phyloP scores from a whole-genome alignment of 2,797 vertebrate species.

The Sebastes variabilis region DNA sequence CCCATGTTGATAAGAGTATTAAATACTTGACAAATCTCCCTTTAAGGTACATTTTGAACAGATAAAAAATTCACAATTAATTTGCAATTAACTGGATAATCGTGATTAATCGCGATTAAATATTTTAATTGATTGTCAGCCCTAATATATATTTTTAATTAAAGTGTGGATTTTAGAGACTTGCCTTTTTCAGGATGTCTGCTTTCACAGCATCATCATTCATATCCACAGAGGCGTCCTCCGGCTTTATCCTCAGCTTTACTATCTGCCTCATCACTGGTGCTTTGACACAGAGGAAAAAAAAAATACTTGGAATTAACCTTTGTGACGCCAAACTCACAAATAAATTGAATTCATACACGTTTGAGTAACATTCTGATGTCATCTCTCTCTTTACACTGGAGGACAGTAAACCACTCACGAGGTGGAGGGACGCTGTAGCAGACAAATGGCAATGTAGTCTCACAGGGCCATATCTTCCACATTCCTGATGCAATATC shows the following conservation, averaged over 20 bases:
- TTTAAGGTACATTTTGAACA: no score
- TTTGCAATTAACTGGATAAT: no score
- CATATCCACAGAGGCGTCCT: neutral
- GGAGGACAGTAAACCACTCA: neutral
- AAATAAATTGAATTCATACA: neutral
- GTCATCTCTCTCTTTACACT: neutral
- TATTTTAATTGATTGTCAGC: no score
- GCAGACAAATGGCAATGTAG: neutral
- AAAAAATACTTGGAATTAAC: neutral
- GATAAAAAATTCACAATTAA: no score
- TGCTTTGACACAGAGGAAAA: neutral
- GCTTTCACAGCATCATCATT: neutral
- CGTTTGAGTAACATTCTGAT: neutral
- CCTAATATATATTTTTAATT: neutral
- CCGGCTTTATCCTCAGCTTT: neutral
- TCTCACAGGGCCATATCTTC: neutral
- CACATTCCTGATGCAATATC: neutral
- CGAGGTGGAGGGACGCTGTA: neutral
- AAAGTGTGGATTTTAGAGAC: neutral
- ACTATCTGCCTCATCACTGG: neutral
- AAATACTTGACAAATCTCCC: no score
- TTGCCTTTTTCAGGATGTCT: slow-evolving; percentile 1
- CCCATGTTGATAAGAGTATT: no score
- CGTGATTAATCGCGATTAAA: no score
- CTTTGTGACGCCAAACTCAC: neutral